phyloP scores from a whole-genome alignment of 1,140 invertebrate genomes.

The Hormaphis cornu region DNA sequence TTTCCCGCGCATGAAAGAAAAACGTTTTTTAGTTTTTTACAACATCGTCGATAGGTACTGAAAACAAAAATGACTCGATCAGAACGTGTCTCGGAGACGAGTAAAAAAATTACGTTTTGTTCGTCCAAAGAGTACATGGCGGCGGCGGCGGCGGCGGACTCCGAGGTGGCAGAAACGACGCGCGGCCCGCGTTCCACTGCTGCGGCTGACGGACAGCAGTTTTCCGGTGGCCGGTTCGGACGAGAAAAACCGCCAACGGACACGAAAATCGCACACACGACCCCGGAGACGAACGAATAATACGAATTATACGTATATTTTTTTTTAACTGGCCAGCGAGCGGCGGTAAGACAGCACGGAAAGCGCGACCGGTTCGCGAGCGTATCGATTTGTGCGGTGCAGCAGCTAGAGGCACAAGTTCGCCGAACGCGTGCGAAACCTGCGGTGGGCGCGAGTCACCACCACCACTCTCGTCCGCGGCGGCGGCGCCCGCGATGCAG shows the following conservation, averaged over 20 bases:
- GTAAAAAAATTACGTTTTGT: slow-evolving; percentile 9
- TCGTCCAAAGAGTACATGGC: not conserved
- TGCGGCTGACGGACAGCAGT: not conserved
- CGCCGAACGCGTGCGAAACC: not conserved
- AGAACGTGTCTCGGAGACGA: too few relatives aligned
- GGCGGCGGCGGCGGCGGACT: not conserved
- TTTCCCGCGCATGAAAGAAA: too few relatives aligned
- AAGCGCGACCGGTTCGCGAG: not conserved
- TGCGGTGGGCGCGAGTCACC: slow-evolving; percentile 4
- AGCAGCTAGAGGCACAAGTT: too few relatives aligned
- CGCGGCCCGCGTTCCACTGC: not conserved
- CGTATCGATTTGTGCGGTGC: not conserved
- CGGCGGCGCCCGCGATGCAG: not conserved
- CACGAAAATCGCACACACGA: not conserved
- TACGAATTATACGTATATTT: too few relatives aligned
- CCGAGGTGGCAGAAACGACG: not conserved
- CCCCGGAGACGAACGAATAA: too few relatives aligned
- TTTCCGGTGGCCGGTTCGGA: too few relatives aligned
- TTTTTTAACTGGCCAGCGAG: too few relatives aligned
- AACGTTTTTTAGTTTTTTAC: too few relatives aligned
- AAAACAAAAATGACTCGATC: too few relatives aligned
- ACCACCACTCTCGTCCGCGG: not conserved
- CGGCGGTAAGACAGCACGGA: not conserved
- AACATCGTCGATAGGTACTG: too few relatives aligned
- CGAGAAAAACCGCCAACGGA: too few relatives aligned